A percentile compares a stretch with the other conserved stretches of the same genome.
phyloP scores from a whole-genome alignment of 2,113 vertebrate genomes.

The Ahaetulla prasina region DNA sequence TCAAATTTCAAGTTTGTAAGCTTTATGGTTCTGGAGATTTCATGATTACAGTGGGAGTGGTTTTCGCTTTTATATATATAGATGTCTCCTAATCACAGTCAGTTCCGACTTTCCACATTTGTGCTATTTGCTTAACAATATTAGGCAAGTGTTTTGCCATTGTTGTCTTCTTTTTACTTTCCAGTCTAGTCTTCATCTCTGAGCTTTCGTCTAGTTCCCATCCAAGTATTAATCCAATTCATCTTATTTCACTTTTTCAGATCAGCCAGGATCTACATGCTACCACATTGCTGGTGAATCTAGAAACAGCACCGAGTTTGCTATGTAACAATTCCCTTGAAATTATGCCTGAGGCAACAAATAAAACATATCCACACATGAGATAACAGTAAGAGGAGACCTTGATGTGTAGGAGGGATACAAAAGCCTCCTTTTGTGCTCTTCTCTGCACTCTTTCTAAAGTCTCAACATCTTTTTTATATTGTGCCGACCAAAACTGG shows the following conservation, averaged over 20 bases:
- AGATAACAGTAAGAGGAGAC: background rate
- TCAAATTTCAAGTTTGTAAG: too few relatives aligned
- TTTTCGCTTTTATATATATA: too few relatives aligned
- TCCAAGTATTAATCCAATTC: background rate
- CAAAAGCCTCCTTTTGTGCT: background rate
- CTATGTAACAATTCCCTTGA: background rate
- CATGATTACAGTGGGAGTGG: too few relatives aligned
- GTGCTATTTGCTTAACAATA: background rate
- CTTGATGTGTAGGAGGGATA: background rate
- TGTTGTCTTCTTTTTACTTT: background rate
- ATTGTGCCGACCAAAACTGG: too few relatives aligned
- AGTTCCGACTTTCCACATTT: background rate
- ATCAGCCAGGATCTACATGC: background rate
- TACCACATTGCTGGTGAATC: background rate
- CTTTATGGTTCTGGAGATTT: too few relatives aligned
- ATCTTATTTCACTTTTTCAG: background rate
- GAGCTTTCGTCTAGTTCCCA: background rate
- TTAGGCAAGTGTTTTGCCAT: background rate
- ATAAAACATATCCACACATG: background rate
- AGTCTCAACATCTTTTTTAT: too few relatives aligned
- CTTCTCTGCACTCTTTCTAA: too few relatives aligned
- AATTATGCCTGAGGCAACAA: background rate
- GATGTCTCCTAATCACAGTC: background rate
- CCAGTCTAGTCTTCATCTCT: background rate
- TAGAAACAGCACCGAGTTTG: background rate